Evolutionary conservation across 2,113 vertebrate genomes (phyloP), one percentile per base, ranked within the genome.

Genomic region (Cebidichthys violaceus): DNA sequence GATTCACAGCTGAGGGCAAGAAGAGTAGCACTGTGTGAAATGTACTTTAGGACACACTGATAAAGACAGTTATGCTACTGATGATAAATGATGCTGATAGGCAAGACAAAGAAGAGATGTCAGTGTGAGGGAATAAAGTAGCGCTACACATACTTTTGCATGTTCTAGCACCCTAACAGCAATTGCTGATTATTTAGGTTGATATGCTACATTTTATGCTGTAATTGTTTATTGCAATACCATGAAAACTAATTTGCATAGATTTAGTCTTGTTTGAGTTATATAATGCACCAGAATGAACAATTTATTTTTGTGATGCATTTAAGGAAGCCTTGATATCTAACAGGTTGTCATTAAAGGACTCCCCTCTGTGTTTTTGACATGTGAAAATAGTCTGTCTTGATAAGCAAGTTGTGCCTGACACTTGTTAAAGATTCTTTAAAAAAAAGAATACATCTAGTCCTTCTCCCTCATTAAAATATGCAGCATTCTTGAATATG

Each of bases 81-180:
- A 75, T 75, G 54, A 61, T 74, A 74, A 75, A 50, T 60, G 11
- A 74, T 50, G 62, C 37, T 33, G 77, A 55, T 62, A 68, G 43
- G 43, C n/a, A n/a, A 45, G 52, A 67, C 15, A 39, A 59, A 72
- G 35, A 71, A 18, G 35, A 59, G 70, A 15, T 4, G 41, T 68
- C 41, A 39, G 3, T 9, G 14, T 73, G 14, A 72, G 68, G 68
- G 14, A 47, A 52, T 22, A 47, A 24, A 67, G 64, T 4, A 31
- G 20, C 0, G 17, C 18, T 15, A 24, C 29, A 29, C n/a, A 75
- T 22, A 27, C 15, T 61, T 79, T 15, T 55, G 9, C 18, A 73
- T 57, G 22, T 67, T 59, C 50, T 22, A 29, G 41, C n/a, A n/a
- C 20, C 9, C 4, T 10, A 31, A 52, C n/a, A 54, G 41, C 71